phyloP scores from a whole-genome alignment of 2,888 invertebrate genomes.

The Pachydiplax longipennis region DNA sequence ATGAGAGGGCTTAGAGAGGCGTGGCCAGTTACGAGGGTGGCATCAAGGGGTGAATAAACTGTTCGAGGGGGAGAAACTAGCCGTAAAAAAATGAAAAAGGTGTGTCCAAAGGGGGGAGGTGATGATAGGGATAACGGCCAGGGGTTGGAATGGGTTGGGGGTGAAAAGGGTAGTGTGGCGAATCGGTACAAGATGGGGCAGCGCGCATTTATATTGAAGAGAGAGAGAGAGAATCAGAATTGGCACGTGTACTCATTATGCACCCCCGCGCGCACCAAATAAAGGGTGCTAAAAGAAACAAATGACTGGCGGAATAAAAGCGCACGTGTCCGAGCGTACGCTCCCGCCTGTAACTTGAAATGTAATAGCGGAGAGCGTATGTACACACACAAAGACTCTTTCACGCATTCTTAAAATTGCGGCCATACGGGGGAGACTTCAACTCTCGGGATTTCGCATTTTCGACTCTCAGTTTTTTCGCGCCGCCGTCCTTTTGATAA shows the following conservation, averaged over 20 bases:
- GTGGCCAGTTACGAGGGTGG: background rate
- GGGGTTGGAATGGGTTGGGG: background rate
- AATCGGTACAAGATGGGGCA: background rate
- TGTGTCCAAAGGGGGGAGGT: background rate
- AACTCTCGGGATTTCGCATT: too few relatives aligned
- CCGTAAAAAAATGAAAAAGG: background rate
- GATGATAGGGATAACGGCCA: background rate
- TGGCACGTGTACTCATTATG: slow-evolving; percentile 42
- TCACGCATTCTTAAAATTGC: background rate
- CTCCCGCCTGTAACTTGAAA: background rate
- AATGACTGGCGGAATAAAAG: background rate
- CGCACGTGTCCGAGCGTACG: slow-evolving; percentile 30
- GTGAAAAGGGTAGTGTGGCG: background rate
- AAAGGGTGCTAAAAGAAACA: background rate
- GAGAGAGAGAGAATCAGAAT: background rate
- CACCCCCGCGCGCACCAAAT: slow-evolving; percentile 6
- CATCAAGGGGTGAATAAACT: background rate
- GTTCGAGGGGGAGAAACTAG: background rate
- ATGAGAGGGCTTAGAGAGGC: background rate
- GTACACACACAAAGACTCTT: background rate
- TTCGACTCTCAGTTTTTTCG: background rate
- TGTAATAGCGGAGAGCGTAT: background rate
- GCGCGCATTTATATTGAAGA: background rate
- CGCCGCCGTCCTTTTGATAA: background rate
- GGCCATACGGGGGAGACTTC: too few relatives aligned